Evolutionary conservation across 2,113 vertebrate species (phyloP), one percentile per base, ranked within the genome.

Genomic region (Indri indri): DNA sequence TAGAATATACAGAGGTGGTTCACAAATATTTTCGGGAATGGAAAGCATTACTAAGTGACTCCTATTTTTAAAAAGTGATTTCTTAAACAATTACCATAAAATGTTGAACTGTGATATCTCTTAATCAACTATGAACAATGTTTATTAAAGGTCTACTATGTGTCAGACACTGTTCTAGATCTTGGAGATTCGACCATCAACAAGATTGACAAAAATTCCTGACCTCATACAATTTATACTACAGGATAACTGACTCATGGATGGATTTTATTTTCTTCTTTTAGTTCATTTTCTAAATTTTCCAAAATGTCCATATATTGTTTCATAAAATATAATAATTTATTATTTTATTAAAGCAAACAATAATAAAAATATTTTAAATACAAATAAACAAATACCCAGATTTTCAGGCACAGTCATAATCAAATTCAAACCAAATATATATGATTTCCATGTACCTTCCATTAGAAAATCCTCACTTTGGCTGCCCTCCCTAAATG

Each of bases 321-420:
- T 47, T 93, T 91, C 88, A 8, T 7, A 92, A 54, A 81, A 66
- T 80, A 17, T 0, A 50, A 88, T 6, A 93, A 22, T 22, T 61
- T 54, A 47, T 40, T 73, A 30, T 70, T 74, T 76, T 77, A 37
- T 77, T 83, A 61, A 42, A 52, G 66, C 4, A 57, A 85, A 66
- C 16, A 77, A 76, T 11, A 82, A 65, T 88, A 7, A 93, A 92
- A 95, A 85, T 34, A 57, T 86, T 89, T 93, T 52, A 84, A 93
- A 11, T 50, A 42, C 37, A 71, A 68, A 57, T 83, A 92, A 85
- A 85, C 90, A 92, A 83, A 83, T 93, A n/a, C 11, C 50, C 32
- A 54, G 13, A 66, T 82, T 91, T 47, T 92, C 34, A 83, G n/a
- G 89, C 1, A 32, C 3, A 45, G 7, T 42, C 25, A 47, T 52